Base-by-base conservation (phyloP, 2,113 vertebrate species). In the Leptosomus discolor region DNA sequence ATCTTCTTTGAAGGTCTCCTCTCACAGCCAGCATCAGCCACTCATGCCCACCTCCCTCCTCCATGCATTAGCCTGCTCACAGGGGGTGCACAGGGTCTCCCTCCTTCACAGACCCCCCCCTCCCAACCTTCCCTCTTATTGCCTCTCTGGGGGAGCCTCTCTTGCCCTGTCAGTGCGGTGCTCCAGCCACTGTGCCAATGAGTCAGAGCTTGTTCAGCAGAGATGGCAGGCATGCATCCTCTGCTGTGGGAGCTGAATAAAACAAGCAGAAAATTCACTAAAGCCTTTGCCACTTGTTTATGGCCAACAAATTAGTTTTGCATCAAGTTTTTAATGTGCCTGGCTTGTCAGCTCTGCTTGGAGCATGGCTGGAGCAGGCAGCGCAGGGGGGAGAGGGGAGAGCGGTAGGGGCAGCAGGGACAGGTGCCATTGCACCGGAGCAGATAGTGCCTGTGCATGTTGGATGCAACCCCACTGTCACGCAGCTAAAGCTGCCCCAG, bases 241-340 rank as follows among this genome's bases (percentile, higher is more conserved):
- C 54, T 11, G 13, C 51, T 4, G 5, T 30, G 57, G n/a, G 15
- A 95, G n/a, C 19, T 1, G 5, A 68, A 84, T 16, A 85, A 94
- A 95, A 90, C 0, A 4, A 63, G 90, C 48, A 92, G 83, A 92
- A 95, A 92, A 92, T 14, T 17, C 5, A 5, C 88, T 34, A 53
- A 91, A 94, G 65, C 19, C 64, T 75, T 90, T 76, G 45, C 50
- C n/a, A 41, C 76, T 95, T 48, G 36, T 79, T 89, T 82, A 20
- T 29, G 65, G 73, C 41, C 73, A 85, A 85, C 79, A 88, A 78
- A 92, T 94, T 48, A 89, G 88, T 50, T 94, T 85, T 75, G 36
- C 48, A 26, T 84, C 46, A 84, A 67, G 79, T 82, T 97, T 87
- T 93, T 92, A 43, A 64, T 0, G 5, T 36, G 65, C 51, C 71